Evolutionary conservation across 2,113 vertebrate genomes (phyloP), one percentile per base, ranked within the genome.

Genomic region (Felis catus): DNA sequence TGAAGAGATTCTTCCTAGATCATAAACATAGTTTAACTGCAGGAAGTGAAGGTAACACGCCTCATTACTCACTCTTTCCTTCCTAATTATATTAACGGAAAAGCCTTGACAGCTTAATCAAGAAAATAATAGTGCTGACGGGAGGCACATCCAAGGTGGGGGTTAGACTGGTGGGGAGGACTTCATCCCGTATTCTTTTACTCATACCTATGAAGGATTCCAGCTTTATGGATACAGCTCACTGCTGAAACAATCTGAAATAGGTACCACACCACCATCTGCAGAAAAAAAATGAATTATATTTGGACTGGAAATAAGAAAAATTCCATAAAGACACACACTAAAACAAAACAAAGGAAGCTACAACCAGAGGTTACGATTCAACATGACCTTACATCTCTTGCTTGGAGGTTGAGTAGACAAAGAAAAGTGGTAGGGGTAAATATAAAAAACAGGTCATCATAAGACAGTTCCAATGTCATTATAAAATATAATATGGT

Each of bases 191-290:
- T 45, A 48, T 65, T 94, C 80, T 51, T 12, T 1, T 29, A 74
- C 4, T 89, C 39, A 19, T 98, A 99, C 99, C 99, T 99, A 98
- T 99, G 99, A 97, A 99, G 99, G 97, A 99, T 99, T 82, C 99
- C 99, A 97, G 99, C 99, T 98, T 99, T 99, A 98, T 99, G 99
- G 98, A 99, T 99, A 98, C 99, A 99, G 97, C 99, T 99, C 94
- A 99, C 99, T 11, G 99, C 99, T 96, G 99, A 99, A 41, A 99
- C 99, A 96, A 99, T 99, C 98, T 99, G 99, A 98, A 99, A 99
- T n/a, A 99, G 98, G 97, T 99, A 99, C 99, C 99, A 99, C 84
- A 99, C 96, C 80, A 99, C 99, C 98, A 99, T 99, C 99, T 99
- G 95, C 82, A 98, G 39, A 97, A 65, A 95, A 11, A 98, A 90